Base-by-base conservation (phyloP, 2,113 vertebrate genomes). In the Girardinichthys multiradiatus region DNA sequence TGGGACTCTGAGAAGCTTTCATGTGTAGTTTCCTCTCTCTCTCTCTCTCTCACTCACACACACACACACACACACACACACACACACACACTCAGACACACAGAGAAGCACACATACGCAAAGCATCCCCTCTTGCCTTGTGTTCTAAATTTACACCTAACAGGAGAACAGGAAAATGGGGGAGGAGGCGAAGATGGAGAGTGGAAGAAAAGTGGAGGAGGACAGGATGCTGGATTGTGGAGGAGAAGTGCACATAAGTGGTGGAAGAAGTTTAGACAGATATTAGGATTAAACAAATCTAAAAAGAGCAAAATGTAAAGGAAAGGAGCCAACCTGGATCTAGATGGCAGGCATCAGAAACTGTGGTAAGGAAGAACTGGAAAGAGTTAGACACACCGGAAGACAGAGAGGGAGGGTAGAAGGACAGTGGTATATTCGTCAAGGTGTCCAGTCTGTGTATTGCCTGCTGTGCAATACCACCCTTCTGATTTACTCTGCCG, bases 91-190 rank as follows among this genome's bases (percentile, higher is more conserved):
- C 72, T 13, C 60, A 31, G 71, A 10, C 64, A 14, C 72, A 30
- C 57, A 21, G 65, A 45, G 68, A 12, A 65, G 13, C 71, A 37
- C 74, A 72, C 54, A 51, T 28, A 80, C 58, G 80, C 45, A 72
- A 68, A 83, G 81, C 84, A 87, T 86, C 83, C 88, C 89, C 92
- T 88, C 76, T 88, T 91, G 89, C 87, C 79, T 91, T 89, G 85
- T 89, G 91, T 92, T 90, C 92, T 93, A 93, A 92, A 92, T 91
- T 91, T 93, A 91, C 87, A 91, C 92, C 88, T 88, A 91, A 89
- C 90, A 91, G 76, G 81, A 92, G 89, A 90, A 86, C 87, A 89
- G 83, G 70, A 86, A 74, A 86, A 85, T 39, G 74, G 77, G 77
- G 83, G 83, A 77, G 84, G 85, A 86, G 81, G 83, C 63, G 65